Conservation (phyloP, 2,797 vertebrate genomes). For the Alfaro cultratus region DNA sequence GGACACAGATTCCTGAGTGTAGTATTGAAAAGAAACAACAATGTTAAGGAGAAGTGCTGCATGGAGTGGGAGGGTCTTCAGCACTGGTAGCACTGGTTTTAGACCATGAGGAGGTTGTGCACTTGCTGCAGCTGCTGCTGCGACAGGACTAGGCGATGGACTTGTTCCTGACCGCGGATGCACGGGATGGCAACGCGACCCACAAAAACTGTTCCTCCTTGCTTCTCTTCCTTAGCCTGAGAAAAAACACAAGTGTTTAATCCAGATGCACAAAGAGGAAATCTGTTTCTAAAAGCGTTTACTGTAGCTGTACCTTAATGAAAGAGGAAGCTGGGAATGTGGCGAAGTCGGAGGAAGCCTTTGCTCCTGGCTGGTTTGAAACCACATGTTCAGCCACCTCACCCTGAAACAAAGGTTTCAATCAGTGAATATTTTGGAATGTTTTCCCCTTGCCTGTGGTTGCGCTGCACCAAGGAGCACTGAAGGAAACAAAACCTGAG, state of each 20-base stretch:
- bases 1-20: slow-evolving; percentile 54
- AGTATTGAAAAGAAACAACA: slow-evolving; percentile 19
- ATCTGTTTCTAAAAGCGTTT: not conserved
- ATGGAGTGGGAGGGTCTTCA: slow-evolving; percentile 21
- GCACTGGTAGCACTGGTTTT: slow-evolving; percentile 7
- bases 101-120: slow-evolving; percentile 83
- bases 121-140: slow-evolving; percentile 87
- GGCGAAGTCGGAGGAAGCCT: slow-evolving; percentile 85
- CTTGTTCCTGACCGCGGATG: slow-evolving; percentile 83
- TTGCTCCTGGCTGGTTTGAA: slow-evolving; percentile 83
- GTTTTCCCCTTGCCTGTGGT: no score
- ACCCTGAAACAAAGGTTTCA: slow-evolving; percentile 70
- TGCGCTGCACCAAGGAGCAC: no score
- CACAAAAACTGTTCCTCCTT: slow-evolving; percentile 80
- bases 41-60: slow-evolving; percentile 14
- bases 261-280: not conserved
- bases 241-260: not conserved
- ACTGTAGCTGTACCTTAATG: slow-evolving; percentile 81
- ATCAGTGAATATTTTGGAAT: not conserved
- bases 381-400: slow-evolving; percentile 89
- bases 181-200: slow-evolving; percentile 90
- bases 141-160: slow-evolving; percentile 87
- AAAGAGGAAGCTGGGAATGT: slow-evolving; percentile 88
- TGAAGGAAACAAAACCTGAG: no score
- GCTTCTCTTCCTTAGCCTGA: slow-evolving; percentile 86